phyloP scores from a whole-genome alignment of 1,140 invertebrate species.

The Diuraphis noxia region DNA sequence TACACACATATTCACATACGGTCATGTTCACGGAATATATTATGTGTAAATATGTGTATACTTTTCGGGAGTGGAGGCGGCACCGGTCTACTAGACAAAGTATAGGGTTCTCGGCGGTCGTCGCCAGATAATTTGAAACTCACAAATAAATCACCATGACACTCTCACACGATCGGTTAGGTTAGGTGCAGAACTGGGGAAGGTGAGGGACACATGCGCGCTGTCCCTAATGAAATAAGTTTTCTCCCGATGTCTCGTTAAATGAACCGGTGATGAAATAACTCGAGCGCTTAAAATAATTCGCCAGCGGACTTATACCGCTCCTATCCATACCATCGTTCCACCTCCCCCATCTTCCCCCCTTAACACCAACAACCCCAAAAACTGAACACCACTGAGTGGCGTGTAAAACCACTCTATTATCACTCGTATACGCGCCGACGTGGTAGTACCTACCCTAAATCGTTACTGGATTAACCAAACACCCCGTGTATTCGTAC shows the following conservation, averaged over 20 bases:
- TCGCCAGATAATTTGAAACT: not conserved
- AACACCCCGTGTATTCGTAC: not conserved
- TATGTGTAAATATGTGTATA: not conserved
- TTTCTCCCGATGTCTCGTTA: constrained; percentile 12
- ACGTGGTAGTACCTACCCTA: not conserved
- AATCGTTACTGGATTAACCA: not conserved
- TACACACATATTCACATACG: not conserved
- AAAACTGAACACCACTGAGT: not conserved
- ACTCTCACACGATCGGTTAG: not conserved
- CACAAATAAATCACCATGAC: constrained; percentile 15
- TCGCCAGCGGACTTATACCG: not conserved
- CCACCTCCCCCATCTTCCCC: not conserved
- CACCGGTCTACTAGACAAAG: constrained; percentile 14
- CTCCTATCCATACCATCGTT: no score
- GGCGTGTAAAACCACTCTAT: constrained; percentile 8
- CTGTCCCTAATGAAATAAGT: constrained; percentile 34
- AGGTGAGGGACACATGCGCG: not conserved
- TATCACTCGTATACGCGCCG: not conserved
- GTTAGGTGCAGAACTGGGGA: not conserved
- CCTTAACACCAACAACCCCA: not conserved
- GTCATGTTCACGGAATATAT: not conserved
- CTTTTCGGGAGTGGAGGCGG: not conserved
- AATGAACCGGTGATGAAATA: constrained; percentile 29
- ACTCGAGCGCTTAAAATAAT: constrained; percentile 18
- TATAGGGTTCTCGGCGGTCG: not conserved